phyloP scores from a whole-genome alignment of 2,888 invertebrate genomes.

The Dendrolimus pini region DNA sequence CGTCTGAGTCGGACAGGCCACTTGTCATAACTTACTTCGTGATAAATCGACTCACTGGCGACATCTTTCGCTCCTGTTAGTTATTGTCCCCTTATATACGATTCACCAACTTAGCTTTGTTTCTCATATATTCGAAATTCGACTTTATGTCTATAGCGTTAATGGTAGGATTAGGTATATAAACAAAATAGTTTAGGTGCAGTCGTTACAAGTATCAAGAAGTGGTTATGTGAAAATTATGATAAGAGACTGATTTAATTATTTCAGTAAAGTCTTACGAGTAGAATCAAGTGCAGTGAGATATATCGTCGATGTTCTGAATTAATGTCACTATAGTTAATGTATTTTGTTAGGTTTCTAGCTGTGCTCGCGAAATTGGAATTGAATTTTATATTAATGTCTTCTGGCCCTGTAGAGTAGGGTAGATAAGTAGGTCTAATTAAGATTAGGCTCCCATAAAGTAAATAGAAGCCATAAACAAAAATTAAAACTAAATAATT shows the following conservation, averaged over 20 bases:
- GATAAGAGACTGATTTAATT: constrained; percentile 53
- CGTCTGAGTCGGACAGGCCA: constrained; percentile 59
- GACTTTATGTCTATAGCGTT: neutral
- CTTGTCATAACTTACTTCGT: constrained; percentile 67
- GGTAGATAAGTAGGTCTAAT: no score
- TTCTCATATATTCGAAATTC: neutral
- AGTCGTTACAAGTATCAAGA: constrained; percentile 36
- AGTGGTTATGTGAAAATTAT: constrained; percentile 60
- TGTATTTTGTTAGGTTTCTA: constrained; percentile 4
- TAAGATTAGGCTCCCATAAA: no score
- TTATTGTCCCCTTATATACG: constrained; percentile 65
- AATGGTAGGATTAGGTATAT: neutral
- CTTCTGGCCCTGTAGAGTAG: no score
- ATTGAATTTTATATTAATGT: no score
- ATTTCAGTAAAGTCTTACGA: constrained; percentile 29
- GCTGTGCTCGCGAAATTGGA: no score
- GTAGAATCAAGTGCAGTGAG: no score
- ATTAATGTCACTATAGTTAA: constrained; percentile 14
- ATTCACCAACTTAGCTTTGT: neutral
- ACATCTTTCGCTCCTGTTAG: constrained; percentile 61
- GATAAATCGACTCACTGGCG: constrained; percentile 62
- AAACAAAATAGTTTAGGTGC: constrained; percentile 9
- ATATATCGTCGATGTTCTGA: no score
- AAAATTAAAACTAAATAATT: no score
- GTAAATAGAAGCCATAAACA: no score